These are phyloP conservation scores for Hippoglossus stenolepis DNA, from an alignment of 2,113 vertebrate species.

Conservation along the genomic window DNA sequence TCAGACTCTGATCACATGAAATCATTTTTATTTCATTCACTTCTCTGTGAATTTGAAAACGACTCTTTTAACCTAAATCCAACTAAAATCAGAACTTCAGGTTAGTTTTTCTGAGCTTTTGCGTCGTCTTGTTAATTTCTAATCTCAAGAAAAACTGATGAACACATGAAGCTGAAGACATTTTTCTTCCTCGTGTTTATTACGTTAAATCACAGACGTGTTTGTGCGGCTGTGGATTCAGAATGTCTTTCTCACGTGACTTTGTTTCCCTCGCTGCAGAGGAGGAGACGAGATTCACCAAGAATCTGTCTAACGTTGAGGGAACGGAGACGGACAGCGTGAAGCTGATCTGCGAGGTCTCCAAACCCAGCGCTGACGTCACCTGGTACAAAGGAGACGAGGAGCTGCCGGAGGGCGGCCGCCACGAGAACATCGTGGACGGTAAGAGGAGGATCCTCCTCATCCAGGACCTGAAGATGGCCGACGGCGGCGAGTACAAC, in stretches of 20 bases:
- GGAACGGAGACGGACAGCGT: conserved; percentile 93
- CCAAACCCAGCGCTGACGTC: conserved; percentile 93
- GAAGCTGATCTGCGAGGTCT: conserved; percentile 95
- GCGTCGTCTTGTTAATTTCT: too few relatives aligned
- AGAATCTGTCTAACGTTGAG: conserved; percentile 94
- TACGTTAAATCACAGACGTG: background rate
- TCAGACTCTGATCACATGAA: too few relatives aligned
- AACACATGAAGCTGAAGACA: too few relatives aligned
- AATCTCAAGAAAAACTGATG: too few relatives aligned
- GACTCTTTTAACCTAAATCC: too few relatives aligned
- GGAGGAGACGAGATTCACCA: conserved; percentile 95
- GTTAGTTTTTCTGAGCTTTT: too few relatives aligned
- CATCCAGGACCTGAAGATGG: conserved; percentile 89
- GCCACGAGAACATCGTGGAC: conserved; percentile 91
- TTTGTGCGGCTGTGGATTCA: background rate
- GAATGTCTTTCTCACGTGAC: background rate
- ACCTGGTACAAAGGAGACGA: conserved; percentile 91
- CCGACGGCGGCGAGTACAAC: conserved; percentile 89
- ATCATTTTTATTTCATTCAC: too few relatives aligned
- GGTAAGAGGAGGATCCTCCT: conserved; percentile 93
- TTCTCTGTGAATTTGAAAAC: too few relatives aligned
- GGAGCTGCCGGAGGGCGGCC: conserved; percentile 92
- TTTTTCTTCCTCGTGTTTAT: too few relatives aligned
- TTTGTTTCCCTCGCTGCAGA: conserved; percentile 77
- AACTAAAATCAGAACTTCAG: too few relatives aligned